These are phyloP conservation scores for Melanotus villosus DNA, from an alignment of 2,888 invertebrate species.

Conservation along the genomic window DNA sequence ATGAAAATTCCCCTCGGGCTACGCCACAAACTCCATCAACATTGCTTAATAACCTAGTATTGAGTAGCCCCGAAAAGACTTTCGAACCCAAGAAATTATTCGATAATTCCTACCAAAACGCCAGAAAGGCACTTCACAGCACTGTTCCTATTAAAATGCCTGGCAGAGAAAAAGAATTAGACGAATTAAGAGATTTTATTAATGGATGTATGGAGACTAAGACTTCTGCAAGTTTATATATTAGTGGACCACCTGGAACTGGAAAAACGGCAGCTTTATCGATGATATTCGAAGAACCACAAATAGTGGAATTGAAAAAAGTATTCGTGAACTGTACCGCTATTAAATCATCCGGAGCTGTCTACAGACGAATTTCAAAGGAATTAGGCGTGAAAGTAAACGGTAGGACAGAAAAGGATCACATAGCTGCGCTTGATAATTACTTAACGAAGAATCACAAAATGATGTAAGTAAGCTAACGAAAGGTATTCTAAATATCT, in stretches of 20 bases:
- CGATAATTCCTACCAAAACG: constrained; percentile 59
- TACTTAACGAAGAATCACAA: constrained; percentile 77
- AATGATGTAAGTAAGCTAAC: constrained; percentile 83
- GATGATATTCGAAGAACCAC: constrained; percentile 77
- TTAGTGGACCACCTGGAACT: constrained; percentile 98
- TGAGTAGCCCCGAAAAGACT: constrained; percentile 54
- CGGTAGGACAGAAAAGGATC: constrained; percentile 77
- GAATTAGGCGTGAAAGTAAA: constrained; percentile 76
- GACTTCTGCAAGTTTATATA: constrained; percentile 87
- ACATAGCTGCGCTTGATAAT: constrained; percentile 78
- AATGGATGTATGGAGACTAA: constrained; percentile 74
- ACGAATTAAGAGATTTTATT: constrained; percentile 79
- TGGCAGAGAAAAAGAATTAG: constrained; percentile 86
- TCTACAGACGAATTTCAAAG: constrained; percentile 83
- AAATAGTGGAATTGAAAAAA: constrained; percentile 71
- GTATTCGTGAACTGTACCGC: constrained; percentile 92
- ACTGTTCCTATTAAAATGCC: constrained; percentile 69
- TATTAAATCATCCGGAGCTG: constrained; percentile 85
- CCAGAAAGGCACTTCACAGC: constrained; percentile 65
- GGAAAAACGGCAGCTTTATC: constrained; percentile 94
- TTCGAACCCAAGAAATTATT: constrained; percentile 50
- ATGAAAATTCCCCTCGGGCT: constrained; percentile 46
- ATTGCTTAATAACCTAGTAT: constrained; percentile 56
- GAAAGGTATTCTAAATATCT: constrained; percentile 4
- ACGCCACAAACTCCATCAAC: constrained; percentile 52